Percentiles rank a stretch among this genome's conserved stretches.
These are phyloP conservation scores for Mormyrops attenuatus DNA, from an alignment of 2,797 vertebrate genomes.

Conservation along the genomic window DNA sequence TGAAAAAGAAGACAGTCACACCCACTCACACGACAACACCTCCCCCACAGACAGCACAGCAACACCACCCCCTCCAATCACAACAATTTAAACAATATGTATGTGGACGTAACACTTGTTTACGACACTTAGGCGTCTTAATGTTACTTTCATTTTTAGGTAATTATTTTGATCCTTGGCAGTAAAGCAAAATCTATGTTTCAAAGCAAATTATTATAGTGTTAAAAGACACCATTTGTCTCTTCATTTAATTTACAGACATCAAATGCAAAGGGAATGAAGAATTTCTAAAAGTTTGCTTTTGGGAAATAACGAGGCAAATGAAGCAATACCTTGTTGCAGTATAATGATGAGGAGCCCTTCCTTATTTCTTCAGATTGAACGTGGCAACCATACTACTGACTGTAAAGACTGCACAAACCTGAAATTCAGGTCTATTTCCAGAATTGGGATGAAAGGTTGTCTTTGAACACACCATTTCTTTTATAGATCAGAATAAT, in stretches of 20 bases:
- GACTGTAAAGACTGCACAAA: neutral
- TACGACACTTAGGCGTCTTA: neutral
- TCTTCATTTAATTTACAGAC: constrained; percentile 25
- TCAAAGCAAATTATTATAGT: constrained; percentile 23
- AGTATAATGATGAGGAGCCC: constrained; percentile 33
- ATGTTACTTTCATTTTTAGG: constrained; percentile 16
- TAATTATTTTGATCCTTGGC: constrained; percentile 31
- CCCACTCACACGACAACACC: neutral
- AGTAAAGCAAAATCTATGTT: constrained; percentile 16
- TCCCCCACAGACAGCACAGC: neutral
- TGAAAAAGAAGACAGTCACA: neutral
- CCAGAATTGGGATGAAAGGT: neutral
- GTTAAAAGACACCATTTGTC: constrained; percentile 30
- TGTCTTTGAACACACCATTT: neutral
- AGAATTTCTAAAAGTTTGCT: constrained; percentile 26
- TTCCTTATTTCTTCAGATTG: neutral
- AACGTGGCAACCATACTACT: neutral
- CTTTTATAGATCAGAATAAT: neutral
- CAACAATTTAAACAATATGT: neutral
- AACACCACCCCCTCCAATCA: neutral
- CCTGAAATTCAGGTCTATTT: neutral
- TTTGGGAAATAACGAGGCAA: constrained; percentile 31
- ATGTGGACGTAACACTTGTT: neutral
- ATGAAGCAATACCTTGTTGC: constrained; percentile 32
- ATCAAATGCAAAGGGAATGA: constrained; percentile 19